phyloP scores from a whole-genome alignment of 2,113 vertebrate genomes.

The Mixornis gularis region DNA sequence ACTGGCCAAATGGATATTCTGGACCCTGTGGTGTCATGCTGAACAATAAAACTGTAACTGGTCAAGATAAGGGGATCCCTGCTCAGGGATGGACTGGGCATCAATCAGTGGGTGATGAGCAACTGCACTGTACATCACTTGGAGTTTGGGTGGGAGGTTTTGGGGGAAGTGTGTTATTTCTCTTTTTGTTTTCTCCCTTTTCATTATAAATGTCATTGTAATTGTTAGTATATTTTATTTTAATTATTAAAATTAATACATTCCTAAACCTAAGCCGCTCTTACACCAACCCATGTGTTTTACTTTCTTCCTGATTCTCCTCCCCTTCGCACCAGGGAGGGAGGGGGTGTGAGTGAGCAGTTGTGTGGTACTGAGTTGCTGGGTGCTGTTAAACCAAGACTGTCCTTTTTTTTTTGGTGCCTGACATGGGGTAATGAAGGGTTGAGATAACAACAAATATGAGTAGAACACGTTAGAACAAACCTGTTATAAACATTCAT shows the following conservation, averaged over 20 bases:
- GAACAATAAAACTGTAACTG: background rate
- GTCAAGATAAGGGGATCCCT: fast-evolving
- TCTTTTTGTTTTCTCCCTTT: background rate
- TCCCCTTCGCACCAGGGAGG: background rate
- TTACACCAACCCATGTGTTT: background rate
- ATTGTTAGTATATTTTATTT: background rate
- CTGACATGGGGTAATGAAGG: background rate
- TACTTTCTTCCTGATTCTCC: background rate
- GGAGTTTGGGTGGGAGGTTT: background rate
- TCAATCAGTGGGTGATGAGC: background rate
- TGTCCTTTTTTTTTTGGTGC: background rate
- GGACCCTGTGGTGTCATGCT: background rate
- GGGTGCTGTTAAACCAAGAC: background rate
- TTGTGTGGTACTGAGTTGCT: background rate
- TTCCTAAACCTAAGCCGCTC: background rate
- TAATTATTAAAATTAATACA: background rate
- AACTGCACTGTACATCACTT: background rate
- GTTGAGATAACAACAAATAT: background rate
- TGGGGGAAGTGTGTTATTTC: background rate
- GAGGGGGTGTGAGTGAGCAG: background rate
- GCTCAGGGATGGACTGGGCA: background rate
- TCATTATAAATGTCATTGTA: background rate
- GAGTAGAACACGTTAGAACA: background rate
- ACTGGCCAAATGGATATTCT: background rate
- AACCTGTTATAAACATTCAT: background rate